phyloP scores from a whole-genome alignment of 2,888 invertebrate genomes.

The Hypselothyrea guttata region DNA sequence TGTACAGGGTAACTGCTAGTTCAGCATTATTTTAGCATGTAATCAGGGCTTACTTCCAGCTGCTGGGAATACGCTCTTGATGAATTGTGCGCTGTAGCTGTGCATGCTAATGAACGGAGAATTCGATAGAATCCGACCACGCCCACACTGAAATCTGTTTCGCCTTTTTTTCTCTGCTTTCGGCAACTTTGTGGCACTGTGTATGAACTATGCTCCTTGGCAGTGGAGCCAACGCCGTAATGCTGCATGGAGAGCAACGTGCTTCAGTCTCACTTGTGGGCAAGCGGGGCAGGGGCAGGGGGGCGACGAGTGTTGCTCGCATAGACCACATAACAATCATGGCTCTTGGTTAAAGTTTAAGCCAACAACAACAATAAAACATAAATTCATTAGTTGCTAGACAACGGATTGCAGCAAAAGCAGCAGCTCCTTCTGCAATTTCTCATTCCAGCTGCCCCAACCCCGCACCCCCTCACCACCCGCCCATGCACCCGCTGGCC shows the following conservation, averaged over 20 bases:
- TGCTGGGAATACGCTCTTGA: constrained; percentile 54
- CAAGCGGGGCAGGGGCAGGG: neutral
- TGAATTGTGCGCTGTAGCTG: constrained; percentile 44
- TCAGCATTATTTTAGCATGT: constrained; percentile 28
- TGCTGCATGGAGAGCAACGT: neutral
- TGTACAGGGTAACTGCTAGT: no score
- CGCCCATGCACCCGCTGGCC: no score
- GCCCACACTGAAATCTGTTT: constrained; percentile 21
- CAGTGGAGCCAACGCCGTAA: no score
- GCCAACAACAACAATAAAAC: constrained; percentile 32
- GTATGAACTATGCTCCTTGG: constrained; percentile 18
- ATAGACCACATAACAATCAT: constrained; percentile 58
- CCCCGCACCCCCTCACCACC: no score
- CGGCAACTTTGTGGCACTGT: constrained; percentile 35
- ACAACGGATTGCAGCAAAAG: constrained; percentile 46
- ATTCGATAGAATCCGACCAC: constrained; percentile 51
- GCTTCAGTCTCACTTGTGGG: neutral
- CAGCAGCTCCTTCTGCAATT: constrained; percentile 8
- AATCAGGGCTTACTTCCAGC: constrained; percentile 57
- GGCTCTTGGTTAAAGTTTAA: constrained; percentile 49
- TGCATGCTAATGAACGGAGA: constrained; percentile 57
- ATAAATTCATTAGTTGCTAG: constrained; percentile 71
- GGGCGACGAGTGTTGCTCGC: neutral
- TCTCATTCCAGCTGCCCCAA: no score
- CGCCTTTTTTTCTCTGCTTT: constrained; percentile 4